phyloP scores from a whole-genome alignment of 2,888 invertebrate genomes.

The Atethmia centrago region DNA sequence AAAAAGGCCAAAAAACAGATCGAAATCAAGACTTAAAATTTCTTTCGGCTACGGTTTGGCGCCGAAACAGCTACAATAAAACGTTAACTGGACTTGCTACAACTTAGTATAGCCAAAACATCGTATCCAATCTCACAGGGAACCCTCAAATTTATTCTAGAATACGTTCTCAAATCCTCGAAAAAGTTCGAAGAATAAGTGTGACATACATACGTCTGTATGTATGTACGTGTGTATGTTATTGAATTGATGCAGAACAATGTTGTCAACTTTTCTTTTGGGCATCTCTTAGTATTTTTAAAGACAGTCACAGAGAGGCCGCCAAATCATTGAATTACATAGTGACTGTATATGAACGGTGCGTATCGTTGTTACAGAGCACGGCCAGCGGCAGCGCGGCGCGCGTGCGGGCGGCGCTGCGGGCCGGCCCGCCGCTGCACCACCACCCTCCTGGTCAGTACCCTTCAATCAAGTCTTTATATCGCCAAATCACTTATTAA shows the following conservation, averaged over 20 bases:
- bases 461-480: background rate
- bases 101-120: no score
- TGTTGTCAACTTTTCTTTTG: background rate
- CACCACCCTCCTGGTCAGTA: slow-evolving; percentile 84
- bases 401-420: slow-evolving; percentile 80
- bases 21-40: background rate
- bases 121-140: background rate
- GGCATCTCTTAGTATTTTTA: background rate
- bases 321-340: no score
- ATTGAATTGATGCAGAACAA: background rate
- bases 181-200: background rate
- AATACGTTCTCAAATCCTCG: background rate
- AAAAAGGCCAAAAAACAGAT: background rate
- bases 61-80: background rate
- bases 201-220: no score
- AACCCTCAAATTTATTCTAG: background rate
- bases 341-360: background rate
- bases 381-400: slow-evolving; percentile 51
- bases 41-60: background rate
- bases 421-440: slow-evolving; percentile 81
- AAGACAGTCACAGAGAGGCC: background rate
- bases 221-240: no score
- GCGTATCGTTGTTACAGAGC: slow-evolving; percentile 53
- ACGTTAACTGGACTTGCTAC: background rate
- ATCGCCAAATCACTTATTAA: no score